Evolutionary conservation across 1,140 invertebrate genomes (phyloP).

Genomic region (Caenorhabditis brenneri): DNA sequence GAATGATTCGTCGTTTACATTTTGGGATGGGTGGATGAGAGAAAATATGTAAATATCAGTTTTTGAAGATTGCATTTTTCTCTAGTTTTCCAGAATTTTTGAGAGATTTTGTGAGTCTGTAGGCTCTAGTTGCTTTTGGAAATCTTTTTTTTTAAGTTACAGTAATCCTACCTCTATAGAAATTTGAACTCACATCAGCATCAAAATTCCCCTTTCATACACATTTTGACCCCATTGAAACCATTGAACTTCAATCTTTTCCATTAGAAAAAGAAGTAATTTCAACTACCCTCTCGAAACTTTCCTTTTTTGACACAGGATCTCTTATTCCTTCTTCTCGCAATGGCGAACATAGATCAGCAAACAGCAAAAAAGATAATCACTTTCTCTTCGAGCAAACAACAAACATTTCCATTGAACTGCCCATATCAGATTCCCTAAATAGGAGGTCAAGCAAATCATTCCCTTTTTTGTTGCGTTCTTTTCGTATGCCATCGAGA

Average conservation of each 20-base stretch:
- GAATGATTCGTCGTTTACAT: not conserved
- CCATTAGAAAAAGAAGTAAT: too few species aligned
- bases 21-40: not conserved
- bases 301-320: not conserved
- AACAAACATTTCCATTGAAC: not conserved
- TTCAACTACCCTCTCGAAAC: not conserved
- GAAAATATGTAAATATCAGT: not conserved
- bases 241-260: not conserved
- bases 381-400: too few species aligned
- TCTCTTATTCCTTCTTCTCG: not conserved
- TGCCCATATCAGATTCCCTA: too few species aligned
- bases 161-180: too few species aligned
- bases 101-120: too few species aligned
- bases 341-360: not conserved
- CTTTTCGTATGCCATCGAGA: not conserved
- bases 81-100: too few species aligned
- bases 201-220: too few species aligned
- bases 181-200: too few species aligned
- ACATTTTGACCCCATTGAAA: not conserved
- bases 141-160: not conserved
- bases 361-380: not conserved
- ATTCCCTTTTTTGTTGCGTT: not conserved
- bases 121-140: too few species aligned
- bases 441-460: too few species aligned
- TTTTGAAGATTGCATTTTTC: too few species aligned